A percentile compares a stretch with the other conserved stretches of the same genome.
Conservation (phyloP, 2,797 vertebrate genomes). For the Acipenser oxyrinchus region DNA sequence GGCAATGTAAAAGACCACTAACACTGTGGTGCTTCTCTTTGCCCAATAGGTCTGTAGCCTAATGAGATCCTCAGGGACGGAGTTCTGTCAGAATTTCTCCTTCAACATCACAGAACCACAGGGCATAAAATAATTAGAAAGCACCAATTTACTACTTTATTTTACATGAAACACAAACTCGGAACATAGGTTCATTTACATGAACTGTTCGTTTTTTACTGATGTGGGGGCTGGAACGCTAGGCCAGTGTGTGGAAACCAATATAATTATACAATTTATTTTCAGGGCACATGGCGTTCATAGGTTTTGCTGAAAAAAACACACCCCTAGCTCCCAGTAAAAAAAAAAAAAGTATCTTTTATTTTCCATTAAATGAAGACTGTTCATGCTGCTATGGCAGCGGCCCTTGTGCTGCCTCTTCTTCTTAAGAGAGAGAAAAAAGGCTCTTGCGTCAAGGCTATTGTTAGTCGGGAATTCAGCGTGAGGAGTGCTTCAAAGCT, state of each 20-base stretch:
- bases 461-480: conserved; percentile 69
- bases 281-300: conserved; percentile 40
- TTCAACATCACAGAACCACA: conserved; percentile 81
- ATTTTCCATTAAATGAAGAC: conserved; percentile 61
- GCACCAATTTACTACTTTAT: conserved; percentile 78
- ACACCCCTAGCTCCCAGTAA: conserved; percentile 31
- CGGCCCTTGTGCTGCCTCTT: conserved; percentile 51
- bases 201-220: conserved; percentile 10
- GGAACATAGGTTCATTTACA: conserved; percentile 21
- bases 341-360: conserved; percentile 56
- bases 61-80: conserved; percentile 98
- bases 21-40: conserved; percentile 51
- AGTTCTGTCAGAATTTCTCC: conserved; percentile 73
- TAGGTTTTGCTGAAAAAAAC: conserved; percentile 34
- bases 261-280: conserved; percentile 10
- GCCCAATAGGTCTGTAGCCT: conserved; percentile 73
- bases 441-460: conserved; percentile 56
- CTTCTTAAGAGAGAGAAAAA: conserved; percentile 51
- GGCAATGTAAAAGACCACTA: conserved; percentile 41
- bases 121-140: conserved; percentile 99
- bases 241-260: conserved; percentile 26
- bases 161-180: conserved; percentile 50
- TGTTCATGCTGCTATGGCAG: conserved; percentile 72
- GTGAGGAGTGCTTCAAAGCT: conserved; percentile 62
- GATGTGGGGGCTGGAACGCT: conserved; percentile 17